These are phyloP conservation scores for Glaucomys volans DNA, from an alignment of 2,113 vertebrate genomes.

Conservation along the genomic window DNA sequence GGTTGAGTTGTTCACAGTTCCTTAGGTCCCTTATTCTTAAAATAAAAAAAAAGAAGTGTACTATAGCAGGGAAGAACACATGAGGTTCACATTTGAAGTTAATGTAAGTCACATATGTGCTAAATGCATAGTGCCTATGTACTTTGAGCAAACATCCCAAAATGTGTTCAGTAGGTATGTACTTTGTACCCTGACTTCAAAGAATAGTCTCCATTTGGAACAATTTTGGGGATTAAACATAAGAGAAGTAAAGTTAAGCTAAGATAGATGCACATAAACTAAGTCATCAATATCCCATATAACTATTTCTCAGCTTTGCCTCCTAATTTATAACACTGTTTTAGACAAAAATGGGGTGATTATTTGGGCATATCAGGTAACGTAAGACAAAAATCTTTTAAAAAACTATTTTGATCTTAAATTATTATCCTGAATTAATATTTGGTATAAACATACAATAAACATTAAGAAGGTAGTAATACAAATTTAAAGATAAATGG, in stretches of 20 bases:
- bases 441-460: neutral
- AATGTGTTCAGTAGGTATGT: constrained; percentile 39
- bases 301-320: neutral
- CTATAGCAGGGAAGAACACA: neutral
- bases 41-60: neutral
- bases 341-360: neutral
- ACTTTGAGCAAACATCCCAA: constrained; percentile 31
- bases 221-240: constrained; percentile 36
- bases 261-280: constrained; percentile 14
- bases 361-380: neutral
- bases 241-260: constrained; percentile 43
- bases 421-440: constrained; percentile 14
- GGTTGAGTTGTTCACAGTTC: neutral
- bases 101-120: constrained; percentile 53
- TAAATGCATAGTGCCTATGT: neutral
- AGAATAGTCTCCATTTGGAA: constrained; percentile 66
- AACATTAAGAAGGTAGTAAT: neutral
- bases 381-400: neutral
- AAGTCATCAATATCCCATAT: neutral
- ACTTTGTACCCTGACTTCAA: constrained; percentile 66
- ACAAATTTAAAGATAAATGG: constrained; percentile 9
- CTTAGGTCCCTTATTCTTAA: neutral
- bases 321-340: constrained; percentile 19
- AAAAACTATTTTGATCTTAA: constrained; percentile 48
- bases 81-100: constrained; percentile 62